These are phyloP conservation scores for Acrobeloides nanus DNA, from an alignment of 2,888 invertebrate genomes.

Conservation along the genomic window DNA sequence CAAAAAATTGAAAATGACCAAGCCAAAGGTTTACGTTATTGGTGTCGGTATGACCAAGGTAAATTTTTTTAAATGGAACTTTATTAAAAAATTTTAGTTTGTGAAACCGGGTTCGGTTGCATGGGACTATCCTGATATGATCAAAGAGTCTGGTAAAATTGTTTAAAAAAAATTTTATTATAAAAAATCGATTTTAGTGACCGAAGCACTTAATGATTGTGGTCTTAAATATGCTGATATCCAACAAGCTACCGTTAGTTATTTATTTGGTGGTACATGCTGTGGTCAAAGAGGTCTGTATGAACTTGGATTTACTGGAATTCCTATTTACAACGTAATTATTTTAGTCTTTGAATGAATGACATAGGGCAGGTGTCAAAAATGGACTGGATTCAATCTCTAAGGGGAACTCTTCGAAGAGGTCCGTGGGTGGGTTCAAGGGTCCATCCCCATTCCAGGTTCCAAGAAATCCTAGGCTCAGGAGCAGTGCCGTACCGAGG, in stretches of 20 bases:
- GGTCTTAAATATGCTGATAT: constrained; percentile 60
- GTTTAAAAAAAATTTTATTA: no score
- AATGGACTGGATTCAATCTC: no score
- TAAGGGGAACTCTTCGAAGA: not conserved
- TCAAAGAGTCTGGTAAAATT: constrained; percentile 71
- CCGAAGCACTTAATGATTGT: constrained; percentile 63
- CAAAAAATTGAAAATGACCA: constrained; percentile 22
- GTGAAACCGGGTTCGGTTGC: constrained; percentile 72
- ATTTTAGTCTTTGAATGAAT: constrained; percentile 27
- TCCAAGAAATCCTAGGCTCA: no score
- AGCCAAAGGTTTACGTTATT: constrained; percentile 49
- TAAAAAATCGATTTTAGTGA: constrained; percentile 58
- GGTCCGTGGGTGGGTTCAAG: no score
- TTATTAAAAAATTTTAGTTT: constrained; percentile 61
- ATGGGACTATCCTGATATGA: constrained; percentile 87
- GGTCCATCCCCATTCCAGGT: no score
- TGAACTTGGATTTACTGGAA: constrained; percentile 23
- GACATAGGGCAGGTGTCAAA: not conserved
- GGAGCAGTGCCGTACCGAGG: no score
- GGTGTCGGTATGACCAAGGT: constrained; percentile 53
- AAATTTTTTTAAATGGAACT: constrained; percentile 5
- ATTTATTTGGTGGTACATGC: constrained; percentile 54
- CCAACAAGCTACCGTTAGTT: constrained; percentile 66
- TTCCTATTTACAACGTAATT: constrained; percentile 33
- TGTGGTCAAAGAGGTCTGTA: constrained; percentile 76